These are phyloP conservation scores for Stegana nigrithorax DNA, from an alignment of 2,888 invertebrate genomes.

Conservation along the genomic window DNA sequence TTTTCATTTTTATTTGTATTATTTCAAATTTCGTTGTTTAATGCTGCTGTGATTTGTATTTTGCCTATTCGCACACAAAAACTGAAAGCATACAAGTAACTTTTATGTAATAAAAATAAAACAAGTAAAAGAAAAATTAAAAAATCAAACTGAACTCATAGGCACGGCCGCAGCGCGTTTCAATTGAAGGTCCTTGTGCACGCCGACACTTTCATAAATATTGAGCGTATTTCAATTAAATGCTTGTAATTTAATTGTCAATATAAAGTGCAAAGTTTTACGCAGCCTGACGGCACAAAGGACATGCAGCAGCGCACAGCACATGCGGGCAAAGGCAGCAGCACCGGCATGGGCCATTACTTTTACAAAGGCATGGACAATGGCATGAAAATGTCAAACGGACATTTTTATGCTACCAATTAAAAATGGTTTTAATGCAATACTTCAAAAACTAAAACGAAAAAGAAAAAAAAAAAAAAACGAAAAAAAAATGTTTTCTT, in stretches of 20 bases:
- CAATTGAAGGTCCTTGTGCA: slow-evolving; percentile 3
- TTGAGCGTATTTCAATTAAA: slow-evolving; percentile 21
- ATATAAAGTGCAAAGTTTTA: slow-evolving; percentile 4
- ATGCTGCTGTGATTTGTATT: too few relatives aligned
- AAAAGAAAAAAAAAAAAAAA: background rate
- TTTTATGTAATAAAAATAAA: background rate
- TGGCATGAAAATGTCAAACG: background rate
- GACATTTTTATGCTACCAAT: slow-evolving; percentile 4
- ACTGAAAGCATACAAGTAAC: too few relatives aligned
- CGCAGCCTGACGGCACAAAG: background rate
- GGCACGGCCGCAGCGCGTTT: background rate
- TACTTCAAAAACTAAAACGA: background rate
- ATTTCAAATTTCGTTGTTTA: too few relatives aligned
- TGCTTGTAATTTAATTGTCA: slow-evolving; percentile 25
- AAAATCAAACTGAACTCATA: background rate
- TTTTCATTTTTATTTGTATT: too few relatives aligned
- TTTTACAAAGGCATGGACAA: background rate
- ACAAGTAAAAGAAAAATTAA: background rate
- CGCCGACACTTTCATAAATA: slow-evolving; percentile 18
- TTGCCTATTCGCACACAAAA: too few relatives aligned
- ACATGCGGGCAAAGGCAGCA: background rate
- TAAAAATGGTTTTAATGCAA: too few relatives aligned
- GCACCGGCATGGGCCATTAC: too few relatives aligned
- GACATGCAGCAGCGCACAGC: background rate
- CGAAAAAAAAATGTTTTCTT: background rate